Base-by-base conservation (phyloP, 2,113 vertebrate genomes). In the Leptobrachium leishanense region DNA sequence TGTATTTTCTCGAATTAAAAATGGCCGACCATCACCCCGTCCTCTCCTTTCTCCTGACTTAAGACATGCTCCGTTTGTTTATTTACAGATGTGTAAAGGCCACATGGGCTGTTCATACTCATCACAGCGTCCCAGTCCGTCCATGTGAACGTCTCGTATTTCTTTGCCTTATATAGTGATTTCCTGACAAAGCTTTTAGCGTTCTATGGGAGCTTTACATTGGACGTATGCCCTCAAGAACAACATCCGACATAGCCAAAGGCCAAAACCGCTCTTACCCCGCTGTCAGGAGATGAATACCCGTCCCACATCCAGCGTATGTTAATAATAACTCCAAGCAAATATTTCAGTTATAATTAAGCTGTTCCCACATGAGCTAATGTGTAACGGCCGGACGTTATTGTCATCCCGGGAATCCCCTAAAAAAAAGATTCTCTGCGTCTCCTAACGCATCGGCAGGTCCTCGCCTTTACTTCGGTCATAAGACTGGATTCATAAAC, bases 151-250 rank as follows among this genome's bases (percentile, higher is more conserved):
- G 39, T 66, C 39, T 76, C 74, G n/a, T 11, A 67, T 40, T 67
- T 68, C 75, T 77, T 46, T 68, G 15, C 76, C 76, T 63, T 77
- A 77, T 77, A 77, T 77, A 70, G 67, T 63, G 31, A 62, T 71
- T 77, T 77, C 66, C 55, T 31, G 9, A 8, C 43, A 55, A 46
- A 40, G 41, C 57, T 46, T 76, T 54, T 15, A 15, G 15, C 44
- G 46, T 46, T 55, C 41, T 76, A 77, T 69, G 55, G 53, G 2
- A 69, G n/a, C 67, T 62, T 77, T 77, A 71, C 76, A 62, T 70
- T 63, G 76, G 76, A 77, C 63, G 68, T 70, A 70, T 63, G 67
- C 76, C 76, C 68, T 71, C 70, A 77, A 77, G 66, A 70, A 70
- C 59, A 77, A 77, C 76, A 70, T 70, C 68, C 67, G 41, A 63